Percentiles rank a stretch among this genome's conserved stretches.
Evolutionary conservation across 2,113 vertebrate genomes (phyloP).

Genomic region (Tragulus kanchil): DNA sequence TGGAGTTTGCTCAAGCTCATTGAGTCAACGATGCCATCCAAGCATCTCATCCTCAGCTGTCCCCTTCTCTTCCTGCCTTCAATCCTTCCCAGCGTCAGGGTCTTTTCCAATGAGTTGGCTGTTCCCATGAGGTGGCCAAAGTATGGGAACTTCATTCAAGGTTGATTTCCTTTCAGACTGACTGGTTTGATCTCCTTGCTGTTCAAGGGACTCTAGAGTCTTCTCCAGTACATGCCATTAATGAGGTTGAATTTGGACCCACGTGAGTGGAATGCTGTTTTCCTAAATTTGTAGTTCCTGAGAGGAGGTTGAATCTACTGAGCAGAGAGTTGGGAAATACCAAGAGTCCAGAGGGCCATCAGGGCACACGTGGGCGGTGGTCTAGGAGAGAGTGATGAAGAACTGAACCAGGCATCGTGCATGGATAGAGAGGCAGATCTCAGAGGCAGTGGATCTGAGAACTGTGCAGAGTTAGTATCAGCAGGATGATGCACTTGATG

Average conservation of each 20-base stretch:
- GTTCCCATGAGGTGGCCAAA: neutral
- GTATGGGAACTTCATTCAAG: neutral
- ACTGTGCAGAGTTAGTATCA: neutral
- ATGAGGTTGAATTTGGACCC: neutral
- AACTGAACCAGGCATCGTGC: fast-evolving
- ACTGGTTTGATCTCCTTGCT: neutral
- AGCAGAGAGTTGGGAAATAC: neutral
- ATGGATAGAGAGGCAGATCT: neutral
- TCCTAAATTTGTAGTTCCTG: neutral
- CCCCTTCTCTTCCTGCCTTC: neutral
- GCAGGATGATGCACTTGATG: neutral
- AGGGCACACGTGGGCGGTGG: neutral
- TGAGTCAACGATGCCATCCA: neutral
- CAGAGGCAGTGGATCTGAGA: too few species aligned
- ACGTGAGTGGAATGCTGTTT: neutral
- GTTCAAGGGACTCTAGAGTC: neutral
- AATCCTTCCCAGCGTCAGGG: neutral
- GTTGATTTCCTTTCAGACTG: neutral
- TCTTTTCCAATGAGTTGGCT: neutral
- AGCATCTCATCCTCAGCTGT: neutral
- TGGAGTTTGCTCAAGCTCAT: neutral
- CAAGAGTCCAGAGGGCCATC: neutral
- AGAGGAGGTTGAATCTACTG: neutral
- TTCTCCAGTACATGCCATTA: neutral
- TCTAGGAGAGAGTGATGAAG: neutral